A percentile compares a stretch with the other conserved stretches of the same genome.
phyloP scores from a whole-genome alignment of 2,113 vertebrate species.

The Nesoenas mayeri region DNA sequence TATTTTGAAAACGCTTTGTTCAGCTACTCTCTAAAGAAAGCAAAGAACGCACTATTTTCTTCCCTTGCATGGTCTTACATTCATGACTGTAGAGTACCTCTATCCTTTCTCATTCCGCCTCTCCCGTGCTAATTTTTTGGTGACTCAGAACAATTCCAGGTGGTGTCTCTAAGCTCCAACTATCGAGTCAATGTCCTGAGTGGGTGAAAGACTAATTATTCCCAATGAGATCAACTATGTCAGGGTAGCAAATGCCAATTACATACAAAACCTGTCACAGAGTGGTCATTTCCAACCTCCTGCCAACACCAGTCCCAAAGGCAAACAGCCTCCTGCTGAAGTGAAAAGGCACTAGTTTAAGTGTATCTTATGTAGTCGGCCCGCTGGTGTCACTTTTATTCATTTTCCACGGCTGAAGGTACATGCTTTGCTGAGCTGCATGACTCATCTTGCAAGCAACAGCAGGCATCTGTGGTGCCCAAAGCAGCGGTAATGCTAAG shows the following conservation, averaged over 20 bases:
- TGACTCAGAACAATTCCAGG: constrained; percentile 15
- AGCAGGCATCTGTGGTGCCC: neutral
- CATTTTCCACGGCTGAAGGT: neutral
- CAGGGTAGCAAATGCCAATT: constrained; percentile 17
- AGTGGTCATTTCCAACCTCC: neutral
- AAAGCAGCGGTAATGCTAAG: neutral
- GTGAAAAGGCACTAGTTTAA: neutral
- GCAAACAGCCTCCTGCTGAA: neutral
- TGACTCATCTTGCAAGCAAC: constrained; percentile 8
- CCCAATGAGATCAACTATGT: constrained; percentile 3
- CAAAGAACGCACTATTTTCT: neutral
- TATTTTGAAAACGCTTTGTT: constrained; percentile 6
- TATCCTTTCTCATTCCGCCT: neutral
- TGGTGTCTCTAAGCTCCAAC: neutral
- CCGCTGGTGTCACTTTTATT: neutral
- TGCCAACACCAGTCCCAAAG: neutral
- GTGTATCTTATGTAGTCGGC: neutral
- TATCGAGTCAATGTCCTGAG: neutral
- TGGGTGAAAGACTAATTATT: constrained; percentile 36
- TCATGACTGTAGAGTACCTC: neutral
- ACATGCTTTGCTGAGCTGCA: neutral
- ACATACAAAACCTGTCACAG: neutral
- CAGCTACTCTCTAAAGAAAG: neutral
- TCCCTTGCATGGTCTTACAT: neutral
- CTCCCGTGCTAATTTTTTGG: neutral